A percentile compares a stretch with the other conserved stretches of the same genome.
Conservation (phyloP, 2,888 invertebrate genomes). For the Coenonympha glycerion region DNA sequence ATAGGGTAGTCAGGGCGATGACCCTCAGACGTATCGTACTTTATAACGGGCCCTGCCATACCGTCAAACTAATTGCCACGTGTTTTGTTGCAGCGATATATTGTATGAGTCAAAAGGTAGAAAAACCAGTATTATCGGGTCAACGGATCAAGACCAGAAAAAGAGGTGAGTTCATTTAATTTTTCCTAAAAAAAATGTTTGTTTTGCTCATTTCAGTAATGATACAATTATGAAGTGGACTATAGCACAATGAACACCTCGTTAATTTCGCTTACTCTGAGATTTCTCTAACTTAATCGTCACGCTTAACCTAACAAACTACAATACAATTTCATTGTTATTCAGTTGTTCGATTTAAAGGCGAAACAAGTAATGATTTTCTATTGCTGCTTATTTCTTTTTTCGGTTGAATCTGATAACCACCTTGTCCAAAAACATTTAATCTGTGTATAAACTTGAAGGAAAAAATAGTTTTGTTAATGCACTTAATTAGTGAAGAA, state of each 20-base stretch:
- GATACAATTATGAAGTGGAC: too few species aligned
- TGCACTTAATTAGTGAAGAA: too few species aligned
- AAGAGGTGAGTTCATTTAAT: slow-evolving; percentile 88
- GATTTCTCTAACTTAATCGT: background rate
- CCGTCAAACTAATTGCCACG: slow-evolving; percentile 62
- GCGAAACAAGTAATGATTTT: too few species aligned
- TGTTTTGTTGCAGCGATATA: slow-evolving; percentile 82
- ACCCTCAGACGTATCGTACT: slow-evolving; percentile 49
- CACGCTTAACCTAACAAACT: background rate
- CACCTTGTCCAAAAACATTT: too few species aligned
- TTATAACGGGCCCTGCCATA: slow-evolving; percentile 34
- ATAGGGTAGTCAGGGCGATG: slow-evolving; percentile 54
- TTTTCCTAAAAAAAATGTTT: slow-evolving; percentile 15
- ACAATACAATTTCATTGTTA: too few species aligned
- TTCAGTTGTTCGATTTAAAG: too few species aligned
- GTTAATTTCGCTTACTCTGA: background rate
- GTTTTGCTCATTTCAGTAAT: background rate
- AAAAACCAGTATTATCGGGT: slow-evolving; percentile 99
- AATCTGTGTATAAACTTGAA: too few species aligned
- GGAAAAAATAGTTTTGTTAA: too few species aligned
- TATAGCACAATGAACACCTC: background rate
- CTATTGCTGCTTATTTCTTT: too few species aligned
- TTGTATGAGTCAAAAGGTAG: slow-evolving; percentile 99
- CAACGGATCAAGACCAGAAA: slow-evolving; percentile 99
- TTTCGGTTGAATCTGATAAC: too few species aligned